phyloP scores from a whole-genome alignment of 2,113 vertebrate species.

The Fregetta grallaria region DNA sequence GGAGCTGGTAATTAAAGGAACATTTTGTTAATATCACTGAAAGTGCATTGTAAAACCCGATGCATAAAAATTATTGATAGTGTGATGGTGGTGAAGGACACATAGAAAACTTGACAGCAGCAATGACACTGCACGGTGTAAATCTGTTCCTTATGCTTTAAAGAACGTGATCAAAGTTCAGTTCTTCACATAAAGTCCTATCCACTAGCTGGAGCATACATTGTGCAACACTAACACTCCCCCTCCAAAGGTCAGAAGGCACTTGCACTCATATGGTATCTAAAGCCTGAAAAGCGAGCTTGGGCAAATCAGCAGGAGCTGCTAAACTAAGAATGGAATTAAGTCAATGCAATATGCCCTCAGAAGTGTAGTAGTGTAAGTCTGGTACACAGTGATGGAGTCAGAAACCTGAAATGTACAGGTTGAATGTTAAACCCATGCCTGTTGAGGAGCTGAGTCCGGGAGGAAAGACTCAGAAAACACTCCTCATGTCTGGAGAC shows the following conservation, averaged over 20 bases:
- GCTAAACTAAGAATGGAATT: not conserved
- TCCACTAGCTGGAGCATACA: not conserved
- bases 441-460: not conserved
- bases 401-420: not conserved
- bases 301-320: not conserved
- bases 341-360: not conserved
- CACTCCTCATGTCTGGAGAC: not conserved
- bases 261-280: not conserved
- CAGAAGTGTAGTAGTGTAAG: not conserved
- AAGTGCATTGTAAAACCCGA: not conserved
- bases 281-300: not conserved
- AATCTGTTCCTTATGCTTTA: not conserved
- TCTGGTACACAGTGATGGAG: not conserved
- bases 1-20: not conserved
- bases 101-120: not conserved
- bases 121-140: not conserved
- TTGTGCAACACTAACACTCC: not conserved
- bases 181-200: not conserved
- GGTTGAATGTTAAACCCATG: not conserved
- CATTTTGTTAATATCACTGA: not conserved
- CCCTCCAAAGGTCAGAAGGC: not conserved
- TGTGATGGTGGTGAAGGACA: not conserved
- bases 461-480: not conserved
- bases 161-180: not conserved
- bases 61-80: not conserved